Percentiles rank a stretch among this genome's conserved stretches.
Conservation (phyloP, 1,140 invertebrate species). For the Drosophila serrata region DNA sequence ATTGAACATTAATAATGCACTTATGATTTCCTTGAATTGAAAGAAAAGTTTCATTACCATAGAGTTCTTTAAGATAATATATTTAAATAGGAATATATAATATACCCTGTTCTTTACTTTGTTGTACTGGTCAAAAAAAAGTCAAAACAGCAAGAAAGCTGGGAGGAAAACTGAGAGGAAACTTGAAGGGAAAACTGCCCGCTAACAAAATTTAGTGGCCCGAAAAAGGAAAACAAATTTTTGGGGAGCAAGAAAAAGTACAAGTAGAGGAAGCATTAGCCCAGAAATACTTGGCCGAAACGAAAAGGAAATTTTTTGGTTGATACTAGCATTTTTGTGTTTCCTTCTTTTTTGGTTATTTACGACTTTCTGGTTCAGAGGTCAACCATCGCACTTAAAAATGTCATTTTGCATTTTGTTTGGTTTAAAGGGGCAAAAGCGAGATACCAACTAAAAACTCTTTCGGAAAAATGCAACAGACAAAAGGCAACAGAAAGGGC, state of each 20-base stretch:
- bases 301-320: constrained; percentile 66
- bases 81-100: no score
- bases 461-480: constrained; percentile 70
- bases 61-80: not conserved
- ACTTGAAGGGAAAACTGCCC: constrained; percentile 59
- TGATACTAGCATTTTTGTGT: constrained; percentile 1
- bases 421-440: constrained; percentile 21
- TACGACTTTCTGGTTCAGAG: constrained; percentile 83
- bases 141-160: not conserved
- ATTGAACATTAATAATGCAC: no score
- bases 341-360: constrained; percentile 54
- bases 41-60: not conserved
- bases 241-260: constrained; percentile 15
- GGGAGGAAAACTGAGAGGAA: not conserved
- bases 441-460: constrained; percentile 15
- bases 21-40: not conserved
- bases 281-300: constrained; percentile 69
- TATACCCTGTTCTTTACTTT: not conserved
- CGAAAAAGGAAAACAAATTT: constrained; percentile 67
- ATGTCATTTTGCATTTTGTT: constrained; percentile 78
- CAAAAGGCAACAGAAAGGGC: constrained; percentile 31
- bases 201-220: constrained; percentile 79
- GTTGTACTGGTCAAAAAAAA: not conserved
- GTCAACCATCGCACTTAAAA: constrained; percentile 81
- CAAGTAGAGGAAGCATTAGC: constrained; percentile 57